Conservation (phyloP, 2,113 vertebrate genomes). For the Myotis lucifugus region DNA sequence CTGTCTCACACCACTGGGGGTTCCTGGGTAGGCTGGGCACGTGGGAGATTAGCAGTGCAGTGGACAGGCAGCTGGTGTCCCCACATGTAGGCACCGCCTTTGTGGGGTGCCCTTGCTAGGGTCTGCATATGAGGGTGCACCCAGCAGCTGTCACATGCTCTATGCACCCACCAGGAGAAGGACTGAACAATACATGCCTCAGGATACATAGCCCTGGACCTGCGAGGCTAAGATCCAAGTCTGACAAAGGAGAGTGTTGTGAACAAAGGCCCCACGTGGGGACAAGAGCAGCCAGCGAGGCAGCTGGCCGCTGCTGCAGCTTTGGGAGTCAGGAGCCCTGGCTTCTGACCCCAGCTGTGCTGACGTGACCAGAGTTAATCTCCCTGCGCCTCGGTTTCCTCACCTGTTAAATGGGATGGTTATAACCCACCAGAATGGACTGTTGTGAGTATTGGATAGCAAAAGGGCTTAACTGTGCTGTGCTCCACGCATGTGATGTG, state of each 20-base stretch:
- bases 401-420: neutral
- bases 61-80: neutral
- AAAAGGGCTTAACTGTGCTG: neutral
- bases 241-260: neutral
- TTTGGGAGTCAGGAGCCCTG: neutral
- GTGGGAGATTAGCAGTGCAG: rapidly evolving
- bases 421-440: neutral
- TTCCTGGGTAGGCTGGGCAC: neutral
- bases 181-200: neutral
- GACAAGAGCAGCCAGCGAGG: neutral
- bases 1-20: neutral
- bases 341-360: neutral
- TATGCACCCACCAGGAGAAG: neutral
- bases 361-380: neutral
- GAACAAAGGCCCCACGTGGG: constrained; percentile 3
- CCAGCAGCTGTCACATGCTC: neutral
- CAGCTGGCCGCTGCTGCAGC: neutral
- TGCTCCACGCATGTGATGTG: neutral
- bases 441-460: neutral
- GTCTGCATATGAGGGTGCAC: neutral
- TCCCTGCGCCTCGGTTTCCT: constrained; percentile 29
- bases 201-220: neutral
- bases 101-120: neutral
- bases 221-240: neutral
- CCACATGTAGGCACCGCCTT: neutral